A percentile compares a stretch with the other conserved stretches of the same genome.
Evolutionary conservation across 2,113 vertebrate species (phyloP).

Genomic region (Anolis sagrei): DNA sequence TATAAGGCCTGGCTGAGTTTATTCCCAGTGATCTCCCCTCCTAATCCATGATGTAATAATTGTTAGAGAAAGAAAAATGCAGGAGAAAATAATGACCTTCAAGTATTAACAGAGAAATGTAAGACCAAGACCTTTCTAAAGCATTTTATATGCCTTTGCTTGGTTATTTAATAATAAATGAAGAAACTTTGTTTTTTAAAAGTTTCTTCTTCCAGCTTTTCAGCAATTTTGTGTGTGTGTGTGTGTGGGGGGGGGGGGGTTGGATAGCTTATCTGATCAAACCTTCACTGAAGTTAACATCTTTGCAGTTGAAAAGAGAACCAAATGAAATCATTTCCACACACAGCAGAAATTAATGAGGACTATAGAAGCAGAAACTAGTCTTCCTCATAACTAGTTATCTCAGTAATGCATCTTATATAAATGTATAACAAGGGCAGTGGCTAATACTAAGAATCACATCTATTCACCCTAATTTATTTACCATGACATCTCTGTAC

Average conservation of each 20-base stretch:
- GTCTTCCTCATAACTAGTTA: neutral
- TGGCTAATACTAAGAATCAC: neutral
- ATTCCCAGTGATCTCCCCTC: neutral
- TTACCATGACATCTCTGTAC: neutral
- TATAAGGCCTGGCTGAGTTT: neutral
- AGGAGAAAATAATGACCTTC: neutral
- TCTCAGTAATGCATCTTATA: neutral
- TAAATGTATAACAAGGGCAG: neutral
- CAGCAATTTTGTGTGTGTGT: too few relatives aligned
- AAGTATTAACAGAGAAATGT: neutral
- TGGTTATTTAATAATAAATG: neutral
- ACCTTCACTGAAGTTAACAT: constrained; percentile 10
- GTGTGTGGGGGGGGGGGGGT: neutral
- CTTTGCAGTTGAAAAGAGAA: neutral
- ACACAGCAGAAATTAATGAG: neutral
- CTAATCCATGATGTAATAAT: neutral
- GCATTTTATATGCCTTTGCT: neutral
- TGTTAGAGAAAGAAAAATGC: neutral
- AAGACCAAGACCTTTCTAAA: neutral
- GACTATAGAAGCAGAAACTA: neutral
- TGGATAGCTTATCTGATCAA: neutral
- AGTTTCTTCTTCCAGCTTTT: neutral
- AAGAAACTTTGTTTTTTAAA: neutral
- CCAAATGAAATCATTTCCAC: neutral
- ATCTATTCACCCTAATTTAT: neutral